Percentiles rank a stretch among this genome's conserved stretches.
These are phyloP conservation scores for Nasonia longicornis DNA, from an alignment of 1,140 invertebrate species.

Conservation along the genomic window DNA sequence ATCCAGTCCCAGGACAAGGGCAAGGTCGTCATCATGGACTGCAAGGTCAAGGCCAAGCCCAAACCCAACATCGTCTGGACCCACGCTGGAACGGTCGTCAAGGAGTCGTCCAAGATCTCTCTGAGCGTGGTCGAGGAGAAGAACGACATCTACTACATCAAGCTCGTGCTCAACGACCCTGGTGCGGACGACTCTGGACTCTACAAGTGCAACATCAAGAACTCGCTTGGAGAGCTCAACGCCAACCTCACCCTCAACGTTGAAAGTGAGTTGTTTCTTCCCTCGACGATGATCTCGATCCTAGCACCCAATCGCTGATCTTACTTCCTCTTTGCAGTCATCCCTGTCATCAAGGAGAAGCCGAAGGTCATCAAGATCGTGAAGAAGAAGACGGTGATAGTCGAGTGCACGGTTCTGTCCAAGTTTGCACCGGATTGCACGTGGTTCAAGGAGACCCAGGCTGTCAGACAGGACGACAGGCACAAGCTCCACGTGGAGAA, in stretches of 20 bases:
- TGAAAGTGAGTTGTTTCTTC: conserved; percentile 83
- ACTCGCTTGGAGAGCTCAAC: conserved; percentile 94
- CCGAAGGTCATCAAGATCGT: conserved; percentile 90
- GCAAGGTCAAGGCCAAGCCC: conserved; percentile 92
- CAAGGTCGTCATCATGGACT: conserved; percentile 98
- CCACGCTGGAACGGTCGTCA: conserved; percentile 82
- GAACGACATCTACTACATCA: conserved; percentile 89
- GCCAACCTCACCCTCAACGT: conserved; percentile 97
- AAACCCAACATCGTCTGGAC: conserved; percentile 96
- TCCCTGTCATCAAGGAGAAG: conserved; percentile 93
- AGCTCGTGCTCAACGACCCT: conserved; percentile 92
- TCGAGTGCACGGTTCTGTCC: conserved; percentile 90
- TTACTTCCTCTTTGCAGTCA: conserved; percentile 74
- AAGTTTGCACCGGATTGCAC: conserved; percentile 89
- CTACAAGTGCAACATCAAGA: conserved; percentile 98
- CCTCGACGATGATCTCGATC: background rate
- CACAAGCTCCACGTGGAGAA: conserved; percentile 83
- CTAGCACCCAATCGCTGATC: background rate
- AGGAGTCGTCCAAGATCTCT: conserved; percentile 83
- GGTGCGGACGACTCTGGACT: conserved; percentile 94
- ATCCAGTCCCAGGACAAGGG: conserved; percentile 96
- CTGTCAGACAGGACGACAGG: conserved; percentile 81
- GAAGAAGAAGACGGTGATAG: conserved; percentile 89
- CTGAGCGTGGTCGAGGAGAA: conserved; percentile 80
- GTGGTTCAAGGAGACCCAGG: conserved; percentile 88